phyloP scores from a whole-genome alignment of 2,888 invertebrate species.

The Ephialtes manifestator region DNA sequence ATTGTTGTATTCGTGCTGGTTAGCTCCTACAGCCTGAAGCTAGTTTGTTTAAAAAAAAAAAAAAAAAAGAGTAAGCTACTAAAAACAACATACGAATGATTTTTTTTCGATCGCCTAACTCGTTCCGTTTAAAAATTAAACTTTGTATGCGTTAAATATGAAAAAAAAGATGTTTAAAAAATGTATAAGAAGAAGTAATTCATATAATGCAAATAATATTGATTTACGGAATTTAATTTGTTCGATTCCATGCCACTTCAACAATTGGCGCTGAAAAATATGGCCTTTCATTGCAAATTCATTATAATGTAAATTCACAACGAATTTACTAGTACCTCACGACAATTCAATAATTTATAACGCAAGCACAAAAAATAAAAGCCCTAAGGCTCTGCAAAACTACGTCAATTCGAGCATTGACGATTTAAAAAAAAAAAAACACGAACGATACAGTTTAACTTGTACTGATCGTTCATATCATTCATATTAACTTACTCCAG shows the following conservation, averaged over 20 bases:
- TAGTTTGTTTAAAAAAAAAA: background rate
- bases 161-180: too few relatives aligned
- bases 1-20: slow-evolving; percentile 1
- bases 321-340: background rate
- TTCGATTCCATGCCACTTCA: background rate
- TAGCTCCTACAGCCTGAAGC: background rate
- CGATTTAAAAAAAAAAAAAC: slow-evolving; percentile 46
- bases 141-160: too few relatives aligned
- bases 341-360: background rate
- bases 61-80: background rate
- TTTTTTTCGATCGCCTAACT: background rate
- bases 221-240: background rate
- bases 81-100: background rate
- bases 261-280: background rate
- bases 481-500: slow-evolving; percentile 91
- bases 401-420: slow-evolving; percentile 56
- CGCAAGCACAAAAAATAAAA: slow-evolving; percentile 58
- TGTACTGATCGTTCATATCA: slow-evolving; percentile 66
- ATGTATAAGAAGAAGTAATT: background rate
- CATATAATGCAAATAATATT: background rate
- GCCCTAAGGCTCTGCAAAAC: slow-evolving; percentile 32
- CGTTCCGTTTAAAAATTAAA: background rate
- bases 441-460: slow-evolving; percentile 57
- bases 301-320: background rate
- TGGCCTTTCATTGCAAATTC: background rate